phyloP scores from a whole-genome alignment of 2,888 invertebrate genomes.

The Lacanobia wlatinum region DNA sequence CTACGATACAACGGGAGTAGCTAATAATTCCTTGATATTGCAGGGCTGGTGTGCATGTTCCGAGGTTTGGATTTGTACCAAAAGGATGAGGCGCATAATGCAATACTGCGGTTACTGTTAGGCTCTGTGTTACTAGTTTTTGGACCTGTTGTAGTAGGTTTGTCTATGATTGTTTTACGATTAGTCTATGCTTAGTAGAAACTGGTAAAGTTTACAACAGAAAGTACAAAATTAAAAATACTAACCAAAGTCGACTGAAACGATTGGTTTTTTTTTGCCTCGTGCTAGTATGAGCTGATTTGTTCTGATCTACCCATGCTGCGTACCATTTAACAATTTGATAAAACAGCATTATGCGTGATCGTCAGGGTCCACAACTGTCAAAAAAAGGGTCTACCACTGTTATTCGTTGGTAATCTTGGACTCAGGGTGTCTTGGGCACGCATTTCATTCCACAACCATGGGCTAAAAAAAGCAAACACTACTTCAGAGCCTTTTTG shows the following conservation, averaged over 20 bases:
- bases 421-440: background rate
- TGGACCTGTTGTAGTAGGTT: constrained; percentile 43
- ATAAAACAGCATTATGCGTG: no score
- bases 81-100: constrained; percentile 49
- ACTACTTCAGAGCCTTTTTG: background rate
- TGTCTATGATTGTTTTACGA: constrained; percentile 25
- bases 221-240: constrained; percentile 10
- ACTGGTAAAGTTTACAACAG: background rate
- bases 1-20: constrained; percentile 2
- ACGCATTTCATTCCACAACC: background rate
- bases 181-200: constrained; percentile 20
- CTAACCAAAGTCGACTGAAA: background rate
- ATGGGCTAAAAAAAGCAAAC: no score
- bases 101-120: constrained; percentile 44
- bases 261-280: constrained; percentile 7
- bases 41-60: constrained; percentile 40
- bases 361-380: no score
- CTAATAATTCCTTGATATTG: constrained; percentile 45
- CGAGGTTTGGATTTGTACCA: constrained; percentile 44
- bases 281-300: background rate
- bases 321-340: no score
- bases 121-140: constrained; percentile 44
- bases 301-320: no score
- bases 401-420: background rate
- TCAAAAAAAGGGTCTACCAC: no score